phyloP scores from a whole-genome alignment of 2,888 invertebrate species.

The Plebejus melissa region DNA sequence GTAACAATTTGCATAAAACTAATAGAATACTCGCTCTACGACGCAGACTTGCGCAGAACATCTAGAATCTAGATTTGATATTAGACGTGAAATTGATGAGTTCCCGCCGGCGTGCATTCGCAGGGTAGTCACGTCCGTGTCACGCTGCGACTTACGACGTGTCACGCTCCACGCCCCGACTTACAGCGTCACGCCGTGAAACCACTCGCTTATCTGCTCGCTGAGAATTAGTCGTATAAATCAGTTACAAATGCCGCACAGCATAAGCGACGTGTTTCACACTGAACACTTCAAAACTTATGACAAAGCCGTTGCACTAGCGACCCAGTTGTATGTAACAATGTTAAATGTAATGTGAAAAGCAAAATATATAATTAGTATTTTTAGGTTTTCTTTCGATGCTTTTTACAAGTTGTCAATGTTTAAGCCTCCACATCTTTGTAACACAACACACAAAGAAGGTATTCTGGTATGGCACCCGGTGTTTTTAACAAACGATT shows the following conservation, averaged over 20 bases:
- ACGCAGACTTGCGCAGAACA: neutral
- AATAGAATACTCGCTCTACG: neutral
- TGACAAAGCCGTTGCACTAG: neutral
- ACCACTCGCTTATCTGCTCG: conserved; percentile 15
- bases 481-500: no score
- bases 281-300: neutral
- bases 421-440: no score
- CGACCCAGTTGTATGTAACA: neutral
- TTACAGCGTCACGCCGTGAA: conserved; percentile 17
- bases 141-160: conserved; percentile 20
- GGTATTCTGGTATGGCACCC: no score
- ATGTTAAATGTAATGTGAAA: no score
- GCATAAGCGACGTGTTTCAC: neutral
- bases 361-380: no score
- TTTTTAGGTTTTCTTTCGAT: no score
- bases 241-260: neutral
- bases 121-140: conserved; percentile 19
- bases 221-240: conserved; percentile 6
- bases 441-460: no score
- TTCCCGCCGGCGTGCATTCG: conserved; percentile 1
- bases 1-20: neutral
- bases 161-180: neutral
- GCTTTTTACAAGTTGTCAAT: no score
- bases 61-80: neutral
- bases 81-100: conserved; percentile 2